Conservation (phyloP, 2,888 invertebrate genomes). For the Sinelater perroti region DNA sequence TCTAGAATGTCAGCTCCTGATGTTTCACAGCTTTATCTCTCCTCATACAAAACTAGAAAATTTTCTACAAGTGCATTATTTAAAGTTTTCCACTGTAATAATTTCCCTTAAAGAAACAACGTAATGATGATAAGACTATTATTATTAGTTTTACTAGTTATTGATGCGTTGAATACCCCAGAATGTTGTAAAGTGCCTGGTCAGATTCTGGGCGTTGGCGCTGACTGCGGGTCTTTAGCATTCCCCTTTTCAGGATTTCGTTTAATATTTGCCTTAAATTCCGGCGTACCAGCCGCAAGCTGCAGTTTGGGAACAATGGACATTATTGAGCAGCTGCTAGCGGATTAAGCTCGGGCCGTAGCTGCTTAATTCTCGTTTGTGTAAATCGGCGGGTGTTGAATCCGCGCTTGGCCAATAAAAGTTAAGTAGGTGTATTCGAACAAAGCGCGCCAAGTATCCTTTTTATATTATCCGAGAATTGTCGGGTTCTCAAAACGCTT, state of each 20-base stretch:
- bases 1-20: too few species aligned
- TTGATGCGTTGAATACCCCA: conserved; percentile 28
- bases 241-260: background rate
- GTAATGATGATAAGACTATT: too few species aligned
- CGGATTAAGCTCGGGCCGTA: conserved; percentile 12
- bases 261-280: conserved; percentile 18
- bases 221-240: conserved; percentile 8
- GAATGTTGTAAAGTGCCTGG: background rate
- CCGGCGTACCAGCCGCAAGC: conserved; percentile 1
- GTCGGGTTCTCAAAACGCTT: conserved; percentile 33
- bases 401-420: conserved; percentile 14
- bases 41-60: too few species aligned
- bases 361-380: conserved; percentile 23
- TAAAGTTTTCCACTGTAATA: too few species aligned
- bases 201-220: background rate
- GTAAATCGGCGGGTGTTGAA: conserved; percentile 18
- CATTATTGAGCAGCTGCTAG: conserved; percentile 22
- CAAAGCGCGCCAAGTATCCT: conserved; percentile 10
- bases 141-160: too few species aligned
- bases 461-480: conserved; percentile 7
- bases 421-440: conserved; percentile 13
- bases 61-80: too few species aligned
- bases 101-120: too few species aligned
- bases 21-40: too few species aligned
- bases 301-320: conserved; percentile 22